These are phyloP conservation scores for Marcusenius ussheri DNA, from an alignment of 2,113 vertebrate species.

Conservation along the genomic window DNA sequence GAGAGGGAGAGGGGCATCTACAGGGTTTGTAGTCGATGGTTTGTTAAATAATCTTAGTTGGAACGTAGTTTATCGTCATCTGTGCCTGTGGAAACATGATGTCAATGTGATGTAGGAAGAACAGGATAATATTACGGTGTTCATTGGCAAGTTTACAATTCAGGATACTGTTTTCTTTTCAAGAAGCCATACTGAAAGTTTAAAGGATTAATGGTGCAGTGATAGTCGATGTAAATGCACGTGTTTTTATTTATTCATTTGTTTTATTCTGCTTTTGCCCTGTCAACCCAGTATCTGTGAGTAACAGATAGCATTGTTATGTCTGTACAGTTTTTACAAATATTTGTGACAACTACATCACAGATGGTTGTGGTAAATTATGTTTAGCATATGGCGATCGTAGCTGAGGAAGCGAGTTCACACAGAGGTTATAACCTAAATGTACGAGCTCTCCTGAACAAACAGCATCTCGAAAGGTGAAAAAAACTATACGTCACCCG, in stretches of 20 bases:
- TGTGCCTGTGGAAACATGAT: background rate
- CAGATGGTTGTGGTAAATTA: background rate
- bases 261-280: background rate
- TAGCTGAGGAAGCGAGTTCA: background rate
- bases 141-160: background rate
- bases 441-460: background rate
- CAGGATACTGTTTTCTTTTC: background rate
- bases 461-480: background rate
- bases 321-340: background rate
- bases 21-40: background rate
- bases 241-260: background rate
- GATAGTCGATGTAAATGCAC: background rate
- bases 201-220: background rate
- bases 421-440: background rate
- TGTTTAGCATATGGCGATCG: background rate
- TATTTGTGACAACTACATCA: background rate
- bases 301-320: background rate
- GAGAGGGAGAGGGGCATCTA: background rate
- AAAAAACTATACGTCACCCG: background rate
- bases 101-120: background rate
- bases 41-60: background rate
- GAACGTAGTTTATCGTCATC: background rate
- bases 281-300: background rate
- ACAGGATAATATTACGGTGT: background rate
- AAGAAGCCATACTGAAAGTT: background rate